Evolutionary conservation across 1,140 invertebrate genomes (phyloP).

Genomic region (Notospermus geniculatus): DNA sequence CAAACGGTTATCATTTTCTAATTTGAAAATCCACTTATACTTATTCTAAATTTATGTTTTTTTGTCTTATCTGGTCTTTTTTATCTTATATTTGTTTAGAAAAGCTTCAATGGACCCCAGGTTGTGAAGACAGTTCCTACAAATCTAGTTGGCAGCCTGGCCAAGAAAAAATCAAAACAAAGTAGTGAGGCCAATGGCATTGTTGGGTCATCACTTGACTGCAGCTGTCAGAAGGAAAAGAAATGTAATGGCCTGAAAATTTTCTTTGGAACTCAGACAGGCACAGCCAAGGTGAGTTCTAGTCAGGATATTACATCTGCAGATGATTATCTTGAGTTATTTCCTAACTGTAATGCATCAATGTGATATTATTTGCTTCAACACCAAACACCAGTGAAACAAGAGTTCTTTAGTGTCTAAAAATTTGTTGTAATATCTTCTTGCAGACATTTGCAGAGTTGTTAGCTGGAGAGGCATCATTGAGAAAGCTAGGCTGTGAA

Average conservation of each 20-base stretch:
- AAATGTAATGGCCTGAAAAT: constrained; percentile 41
- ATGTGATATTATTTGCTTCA: no score
- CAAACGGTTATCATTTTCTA: no score
- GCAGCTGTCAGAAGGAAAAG: no score
- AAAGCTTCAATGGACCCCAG: constrained; percentile 2
- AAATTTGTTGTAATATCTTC: constrained; percentile 1
- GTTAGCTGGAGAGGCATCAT: constrained; percentile 32
- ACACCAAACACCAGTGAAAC: neutral
- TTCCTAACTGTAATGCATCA: no score
- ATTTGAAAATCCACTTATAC: no score
- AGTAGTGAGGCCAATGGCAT: no score
- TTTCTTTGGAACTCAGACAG: constrained; percentile 56
- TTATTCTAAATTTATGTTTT: no score
- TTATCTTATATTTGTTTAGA: neutral
- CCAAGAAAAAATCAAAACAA: neutral
- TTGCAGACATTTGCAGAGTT: constrained; percentile 41
- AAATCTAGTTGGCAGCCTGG: neutral
- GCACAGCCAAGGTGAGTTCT: constrained; percentile 51
- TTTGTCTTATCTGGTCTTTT: neutral
- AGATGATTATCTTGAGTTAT: neutral
- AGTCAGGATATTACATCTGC: neutral
- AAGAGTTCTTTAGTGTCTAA: neutral
- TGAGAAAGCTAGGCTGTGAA: constrained; percentile 33
- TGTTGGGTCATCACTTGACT: no score
- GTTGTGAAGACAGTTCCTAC: neutral